Conservation (phyloP, 2,888 invertebrate genomes). For the Steinernema scapterisci region DNA sequence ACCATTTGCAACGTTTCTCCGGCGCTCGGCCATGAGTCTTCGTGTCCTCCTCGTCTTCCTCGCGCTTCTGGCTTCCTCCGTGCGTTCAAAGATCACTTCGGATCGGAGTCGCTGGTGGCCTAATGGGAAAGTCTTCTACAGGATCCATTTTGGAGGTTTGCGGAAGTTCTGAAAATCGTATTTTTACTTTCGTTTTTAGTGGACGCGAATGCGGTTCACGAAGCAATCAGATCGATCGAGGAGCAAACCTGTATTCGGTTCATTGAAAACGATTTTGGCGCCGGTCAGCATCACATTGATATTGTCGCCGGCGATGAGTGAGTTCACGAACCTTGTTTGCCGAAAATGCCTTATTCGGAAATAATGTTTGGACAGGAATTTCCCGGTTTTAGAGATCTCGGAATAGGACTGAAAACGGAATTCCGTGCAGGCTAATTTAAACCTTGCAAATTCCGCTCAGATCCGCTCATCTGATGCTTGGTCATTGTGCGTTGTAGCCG, state of each 20-base stretch:
- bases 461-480: no score
- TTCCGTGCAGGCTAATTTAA: no score
- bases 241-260: conserved; percentile 8
- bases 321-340: background rate
- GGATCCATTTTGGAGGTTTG: conserved; percentile 24
- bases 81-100: conserved; percentile 10
- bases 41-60: background rate
- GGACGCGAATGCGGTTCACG: background rate
- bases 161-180: background rate
- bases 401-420: no score
- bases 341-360: no score
- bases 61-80: background rate
- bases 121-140: background rate
- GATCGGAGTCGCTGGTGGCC: conserved; percentile 21
- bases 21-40: background rate
- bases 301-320: conserved; percentile 9
- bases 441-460: no score
- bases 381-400: background rate
- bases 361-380: background rate
- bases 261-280: background rate
- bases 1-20: conserved; percentile 27
- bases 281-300: conserved; percentile 1
- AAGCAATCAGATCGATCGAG: conserved; percentile 10
- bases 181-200: background rate
- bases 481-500: no score